A percentile compares a stretch with the other conserved stretches of the same genome.
phyloP scores from a whole-genome alignment of 30 jellyfish, hydroid and myxozoan species.

The Hydractinia symbiolongicarpus region DNA sequence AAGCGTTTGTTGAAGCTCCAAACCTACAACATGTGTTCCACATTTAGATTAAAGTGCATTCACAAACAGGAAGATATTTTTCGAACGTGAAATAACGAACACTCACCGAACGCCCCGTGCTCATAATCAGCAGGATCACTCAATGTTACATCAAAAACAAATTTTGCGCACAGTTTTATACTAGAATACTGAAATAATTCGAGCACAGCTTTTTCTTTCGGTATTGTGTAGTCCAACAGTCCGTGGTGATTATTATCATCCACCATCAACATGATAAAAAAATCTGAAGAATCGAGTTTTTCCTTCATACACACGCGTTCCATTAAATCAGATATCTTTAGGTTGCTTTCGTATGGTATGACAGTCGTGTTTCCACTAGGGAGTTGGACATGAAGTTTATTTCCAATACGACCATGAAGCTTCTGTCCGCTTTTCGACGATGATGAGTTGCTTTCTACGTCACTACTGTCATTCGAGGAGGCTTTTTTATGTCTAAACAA shows the following conservation, averaged over 20 bases:
- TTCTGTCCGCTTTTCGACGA: neutral
- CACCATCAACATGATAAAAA: conserved; percentile 54
- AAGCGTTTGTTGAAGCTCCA: conserved; percentile 33
- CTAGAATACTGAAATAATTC: conserved; percentile 51
- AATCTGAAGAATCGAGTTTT: conserved; percentile 54
- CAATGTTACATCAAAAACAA: conserved; percentile 56
- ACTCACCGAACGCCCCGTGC: conserved; percentile 81
- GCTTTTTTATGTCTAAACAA: neutral
- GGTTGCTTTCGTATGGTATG: conserved; percentile 49
- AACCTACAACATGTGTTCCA: conserved; percentile 34
- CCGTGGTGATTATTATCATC: conserved; percentile 70
- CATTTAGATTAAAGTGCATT: neutral
- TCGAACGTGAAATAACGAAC: conserved; percentile 2
- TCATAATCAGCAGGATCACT: conserved; percentile 78
- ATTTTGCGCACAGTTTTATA: conserved; percentile 61
- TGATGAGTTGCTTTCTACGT: conserved; percentile 49
- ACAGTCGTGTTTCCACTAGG: conserved; percentile 48
- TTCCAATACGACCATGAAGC: conserved; percentile 46
- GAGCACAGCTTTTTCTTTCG: conserved; percentile 48
- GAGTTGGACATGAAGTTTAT: conserved; percentile 56
- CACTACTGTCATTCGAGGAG: conserved; percentile 38
- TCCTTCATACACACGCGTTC: conserved; percentile 59
- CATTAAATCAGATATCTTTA: conserved; percentile 47
- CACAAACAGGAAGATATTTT: neutral
- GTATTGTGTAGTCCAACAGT: conserved; percentile 62